Evolutionary conservation across 2,113 vertebrate genomes (phyloP), one percentile per base, ranked within the genome.

Genomic region (Peromyscus californicus): DNA sequence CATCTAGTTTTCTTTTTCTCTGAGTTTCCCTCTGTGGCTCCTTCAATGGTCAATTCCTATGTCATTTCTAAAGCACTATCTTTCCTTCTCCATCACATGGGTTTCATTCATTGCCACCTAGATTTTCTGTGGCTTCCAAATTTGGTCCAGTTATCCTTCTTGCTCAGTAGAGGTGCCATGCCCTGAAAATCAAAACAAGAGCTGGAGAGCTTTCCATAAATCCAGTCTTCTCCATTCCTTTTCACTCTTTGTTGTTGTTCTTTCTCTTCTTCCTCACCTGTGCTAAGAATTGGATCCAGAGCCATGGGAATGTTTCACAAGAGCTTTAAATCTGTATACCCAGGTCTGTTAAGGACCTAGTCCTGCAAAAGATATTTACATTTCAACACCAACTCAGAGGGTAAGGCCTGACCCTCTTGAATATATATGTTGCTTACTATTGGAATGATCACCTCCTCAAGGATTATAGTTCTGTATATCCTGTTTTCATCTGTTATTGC

Each of bases 111-210:
- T 21, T 69, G 63, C 70, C 22, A 31, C 39, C 33, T 19, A 86
- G 11, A 11, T 48, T 93, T 91, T 69, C 61, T 22, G 89, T 94
- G 72, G 67, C 13, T 7, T 90, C 65, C 74, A 95, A 7, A 51
- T 92, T 92, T 75, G 10, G 42, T 90, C 7, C 31, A 45, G 15
- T 90, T 76, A n/a, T 24, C 6, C 16, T 95, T 90, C 61, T 85
- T 48, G 39, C 90, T 65, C 57, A 88, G 36, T 36, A 76, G 15
- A 6, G 83, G 54, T 94, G 54, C 84, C 5, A 22, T 72, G 36
- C 17, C 31, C 51, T 61, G 51, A 94, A 80, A 10, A 3, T 92
- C 33, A 85, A 24, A 24, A 69, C 33, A 36, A 76, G 57, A 89
- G 19, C 16, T 70, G 72, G 39, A 70, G 21, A 19, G 65, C 17